Conservation (phyloP, 1,140 invertebrate genomes). For the Rhopalosiphum maidis region DNA sequence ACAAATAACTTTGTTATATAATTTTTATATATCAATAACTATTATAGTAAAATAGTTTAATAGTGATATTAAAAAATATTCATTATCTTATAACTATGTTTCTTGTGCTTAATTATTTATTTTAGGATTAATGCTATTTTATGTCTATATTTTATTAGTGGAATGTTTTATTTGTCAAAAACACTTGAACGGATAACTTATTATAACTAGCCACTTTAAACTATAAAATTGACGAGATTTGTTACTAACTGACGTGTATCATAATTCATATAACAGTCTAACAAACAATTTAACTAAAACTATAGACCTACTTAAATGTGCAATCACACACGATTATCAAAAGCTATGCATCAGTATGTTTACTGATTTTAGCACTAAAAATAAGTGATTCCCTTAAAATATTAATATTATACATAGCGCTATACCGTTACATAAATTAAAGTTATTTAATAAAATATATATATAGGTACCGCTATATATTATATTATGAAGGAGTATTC, state of each 20-base stretch:
- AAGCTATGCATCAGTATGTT: neutral
- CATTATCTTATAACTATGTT: neutral
- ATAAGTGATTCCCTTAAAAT: neutral
- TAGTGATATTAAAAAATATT: neutral
- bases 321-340: neutral
- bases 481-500: neutral
- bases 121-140: conserved; percentile 4
- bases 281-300: neutral
- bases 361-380: neutral
- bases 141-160: neutral
- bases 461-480: neutral
- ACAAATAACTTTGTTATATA: neutral
- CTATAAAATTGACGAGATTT: neutral
- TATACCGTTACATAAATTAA: neutral
- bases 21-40: neutral
- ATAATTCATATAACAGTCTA: neutral
- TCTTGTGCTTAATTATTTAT: neutral
- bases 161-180: neutral
- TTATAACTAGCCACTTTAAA: neutral
- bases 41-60: neutral
- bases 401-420: neutral
- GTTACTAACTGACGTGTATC: neutral
- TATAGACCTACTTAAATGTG: neutral
- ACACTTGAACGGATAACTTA: neutral
- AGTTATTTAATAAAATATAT: neutral